Evolutionary conservation across 1,140 invertebrate species (phyloP).

Genomic region (Brachionus manjavacas): DNA sequence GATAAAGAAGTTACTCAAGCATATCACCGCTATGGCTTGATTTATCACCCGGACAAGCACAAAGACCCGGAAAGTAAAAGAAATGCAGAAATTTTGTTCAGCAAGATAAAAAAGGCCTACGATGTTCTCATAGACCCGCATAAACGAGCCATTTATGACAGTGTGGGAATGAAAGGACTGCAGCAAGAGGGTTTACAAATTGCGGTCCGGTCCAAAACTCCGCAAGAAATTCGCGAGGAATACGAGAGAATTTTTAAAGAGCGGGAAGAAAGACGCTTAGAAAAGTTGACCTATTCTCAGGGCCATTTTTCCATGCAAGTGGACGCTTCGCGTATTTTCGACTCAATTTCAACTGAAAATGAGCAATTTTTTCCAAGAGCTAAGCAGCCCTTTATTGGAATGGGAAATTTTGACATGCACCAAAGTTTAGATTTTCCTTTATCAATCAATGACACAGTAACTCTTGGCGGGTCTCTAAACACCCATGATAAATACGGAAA

Average conservation of each 20-base stretch:
- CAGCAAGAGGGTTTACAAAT: conserved; percentile 47
- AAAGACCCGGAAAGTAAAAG: conserved; percentile 16
- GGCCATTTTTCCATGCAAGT: conserved; percentile 37
- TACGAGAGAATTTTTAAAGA: conserved; percentile 76
- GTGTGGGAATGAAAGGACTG: conserved; percentile 35
- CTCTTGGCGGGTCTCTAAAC: background rate
- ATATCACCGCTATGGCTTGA: conserved; percentile 9
- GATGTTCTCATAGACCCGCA: conserved; percentile 40
- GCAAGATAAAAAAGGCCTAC: conserved; percentile 41
- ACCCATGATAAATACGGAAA: background rate
- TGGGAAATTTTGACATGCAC: conserved; percentile 37
- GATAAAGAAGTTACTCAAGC: conserved; percentile 23
- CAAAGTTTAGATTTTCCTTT: conserved; percentile 28
- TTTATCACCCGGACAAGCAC: conserved; percentile 42
- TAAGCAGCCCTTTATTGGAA: background rate
- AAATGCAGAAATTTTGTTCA: conserved; percentile 24
- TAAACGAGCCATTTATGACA: conserved; percentile 41
- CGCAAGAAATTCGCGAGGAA: conserved; percentile 86
- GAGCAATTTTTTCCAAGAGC: background rate
- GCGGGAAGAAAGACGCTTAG: conserved; percentile 73
- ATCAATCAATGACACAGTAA: background rate
- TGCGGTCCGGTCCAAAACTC: conserved; percentile 78
- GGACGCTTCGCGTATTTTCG: background rate
- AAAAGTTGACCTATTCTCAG: conserved; percentile 79
- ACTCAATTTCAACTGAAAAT: background rate